Conservation (phyloP, 2,797 vertebrate species). For the Alectoris magna region DNA sequence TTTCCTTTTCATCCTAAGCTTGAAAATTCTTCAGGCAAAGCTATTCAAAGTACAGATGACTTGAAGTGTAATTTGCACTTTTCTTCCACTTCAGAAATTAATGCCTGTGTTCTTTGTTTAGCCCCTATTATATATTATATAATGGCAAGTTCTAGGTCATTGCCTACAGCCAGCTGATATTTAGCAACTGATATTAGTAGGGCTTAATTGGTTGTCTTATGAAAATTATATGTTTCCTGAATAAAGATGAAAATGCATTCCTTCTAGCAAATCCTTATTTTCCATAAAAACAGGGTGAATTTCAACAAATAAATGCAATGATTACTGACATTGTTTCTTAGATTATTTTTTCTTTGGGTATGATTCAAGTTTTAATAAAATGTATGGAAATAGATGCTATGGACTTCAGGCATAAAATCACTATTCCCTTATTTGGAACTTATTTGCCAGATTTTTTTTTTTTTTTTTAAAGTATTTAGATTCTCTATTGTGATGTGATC, state of each 20-base stretch:
- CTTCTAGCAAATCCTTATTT: not conserved
- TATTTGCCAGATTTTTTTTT: not conserved
- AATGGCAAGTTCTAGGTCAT: conserved; percentile 32
- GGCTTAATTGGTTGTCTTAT: conserved; percentile 39
- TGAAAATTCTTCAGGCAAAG: conserved; percentile 53
- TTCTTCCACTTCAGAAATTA: conserved; percentile 52
- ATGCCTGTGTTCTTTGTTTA: conserved; percentile 42
- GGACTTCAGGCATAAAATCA: not conserved
- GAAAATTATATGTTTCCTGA: not conserved
- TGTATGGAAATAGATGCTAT: not conserved
- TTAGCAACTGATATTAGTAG: conserved; percentile 6
- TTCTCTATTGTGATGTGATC: not conserved
- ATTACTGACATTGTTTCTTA: not conserved
- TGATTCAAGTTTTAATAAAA: not conserved
- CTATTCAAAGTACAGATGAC: conserved; percentile 42
- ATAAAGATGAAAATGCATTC: not conserved
- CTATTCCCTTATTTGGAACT: not conserved
- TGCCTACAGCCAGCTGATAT: conserved; percentile 8
- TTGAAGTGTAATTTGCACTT: conserved; percentile 61
- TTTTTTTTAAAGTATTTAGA: not conserved
- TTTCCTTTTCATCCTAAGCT: conserved; percentile 50
- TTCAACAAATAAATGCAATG: not conserved
- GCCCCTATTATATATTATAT: conserved; percentile 19
- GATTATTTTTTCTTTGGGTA: not conserved
- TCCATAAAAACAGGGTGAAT: not conserved